A percentile compares a stretch with the other conserved stretches of the same genome.
phyloP scores from a whole-genome alignment of 2,797 vertebrate species.

The Enoplosus armatus region DNA sequence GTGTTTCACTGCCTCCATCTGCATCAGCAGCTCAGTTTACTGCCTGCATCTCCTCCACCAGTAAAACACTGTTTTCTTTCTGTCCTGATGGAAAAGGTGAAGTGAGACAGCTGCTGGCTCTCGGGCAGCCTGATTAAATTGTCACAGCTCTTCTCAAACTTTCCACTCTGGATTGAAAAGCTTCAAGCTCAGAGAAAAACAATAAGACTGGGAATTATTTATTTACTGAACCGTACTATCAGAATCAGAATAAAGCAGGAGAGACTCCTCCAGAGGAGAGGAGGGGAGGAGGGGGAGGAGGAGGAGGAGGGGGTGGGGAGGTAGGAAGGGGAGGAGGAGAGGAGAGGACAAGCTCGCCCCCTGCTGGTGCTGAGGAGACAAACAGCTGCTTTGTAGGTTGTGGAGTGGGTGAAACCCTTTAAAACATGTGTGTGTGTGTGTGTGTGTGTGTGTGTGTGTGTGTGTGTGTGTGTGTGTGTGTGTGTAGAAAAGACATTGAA shows the following conservation, averaged over 20 bases:
- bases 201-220: background rate
- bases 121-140: slow-evolving; percentile 1
- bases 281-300: too few relatives aligned
- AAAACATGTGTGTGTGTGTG: too few relatives aligned
- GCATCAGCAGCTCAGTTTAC: slow-evolving; percentile 12
- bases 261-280: background rate
- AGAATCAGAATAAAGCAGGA: background rate
- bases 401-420: too few relatives aligned
- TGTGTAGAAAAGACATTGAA: too few relatives aligned
- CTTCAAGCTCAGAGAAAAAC: too few relatives aligned
- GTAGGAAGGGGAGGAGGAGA: too few relatives aligned
- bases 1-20: slow-evolving; percentile 12
- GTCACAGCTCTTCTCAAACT: slow-evolving; percentile 22
- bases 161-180: slow-evolving; percentile 8
- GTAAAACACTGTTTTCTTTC: background rate
- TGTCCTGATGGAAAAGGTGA: slow-evolving; percentile 2
- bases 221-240: background rate
- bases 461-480: too few relatives aligned
- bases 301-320: too few relatives aligned
- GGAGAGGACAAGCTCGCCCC: too few relatives aligned
- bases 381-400: background rate
- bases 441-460: too few relatives aligned
- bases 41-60: background rate
- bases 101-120: background rate
- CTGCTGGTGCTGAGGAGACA: slow-evolving; percentile 37